A percentile compares a stretch with the other conserved stretches of the same genome.
These are phyloP conservation scores for Stenotaenia linearis DNA, from an alignment of 2,888 invertebrate species.

Conservation along the genomic window DNA sequence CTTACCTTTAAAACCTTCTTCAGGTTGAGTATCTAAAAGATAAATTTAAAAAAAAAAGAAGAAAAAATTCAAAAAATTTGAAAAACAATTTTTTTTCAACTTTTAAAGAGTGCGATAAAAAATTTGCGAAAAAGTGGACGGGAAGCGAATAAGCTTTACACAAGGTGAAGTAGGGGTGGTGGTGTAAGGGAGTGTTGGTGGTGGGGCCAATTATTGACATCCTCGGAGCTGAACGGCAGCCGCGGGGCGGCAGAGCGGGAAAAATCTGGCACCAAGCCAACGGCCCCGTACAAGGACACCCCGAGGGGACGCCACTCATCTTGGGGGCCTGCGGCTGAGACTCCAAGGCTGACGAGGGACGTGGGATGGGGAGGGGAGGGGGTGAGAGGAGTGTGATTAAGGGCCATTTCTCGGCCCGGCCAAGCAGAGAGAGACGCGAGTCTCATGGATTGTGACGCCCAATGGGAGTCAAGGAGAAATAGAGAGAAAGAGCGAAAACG, in stretches of 20 bases:
- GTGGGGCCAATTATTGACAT: constrained; percentile 21
- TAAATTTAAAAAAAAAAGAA: neutral
- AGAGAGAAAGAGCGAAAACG: constrained; percentile 34
- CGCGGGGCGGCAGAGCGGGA: constrained; percentile 24
- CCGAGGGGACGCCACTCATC: constrained; percentile 19
- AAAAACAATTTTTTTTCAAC: neutral
- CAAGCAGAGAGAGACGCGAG: constrained; percentile 24
- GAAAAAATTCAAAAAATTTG: neutral
- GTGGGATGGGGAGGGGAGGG: neutral
- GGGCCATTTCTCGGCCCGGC: constrained; percentile 24
- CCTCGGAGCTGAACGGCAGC: constrained; percentile 23
- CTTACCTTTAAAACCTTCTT: constrained; percentile 48
- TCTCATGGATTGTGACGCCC: constrained; percentile 21
- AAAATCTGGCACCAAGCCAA: constrained; percentile 21
- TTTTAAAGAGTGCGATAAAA: neutral
- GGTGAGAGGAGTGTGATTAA: neutral
- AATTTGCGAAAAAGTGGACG: neutral
- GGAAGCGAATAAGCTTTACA: neutral
- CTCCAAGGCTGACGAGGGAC: neutral
- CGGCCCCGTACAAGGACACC: constrained; percentile 24
- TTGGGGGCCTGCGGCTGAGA: constrained; percentile 21
- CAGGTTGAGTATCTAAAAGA: constrained; percentile 40
- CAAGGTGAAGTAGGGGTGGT: too few relatives aligned
- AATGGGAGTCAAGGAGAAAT: constrained; percentile 37
- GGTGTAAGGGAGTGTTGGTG: constrained; percentile 1